Evolutionary conservation across 2,113 vertebrate genomes (phyloP), one percentile per base, ranked within the genome.

Genomic region (Eulacestoma nigropectus): DNA sequence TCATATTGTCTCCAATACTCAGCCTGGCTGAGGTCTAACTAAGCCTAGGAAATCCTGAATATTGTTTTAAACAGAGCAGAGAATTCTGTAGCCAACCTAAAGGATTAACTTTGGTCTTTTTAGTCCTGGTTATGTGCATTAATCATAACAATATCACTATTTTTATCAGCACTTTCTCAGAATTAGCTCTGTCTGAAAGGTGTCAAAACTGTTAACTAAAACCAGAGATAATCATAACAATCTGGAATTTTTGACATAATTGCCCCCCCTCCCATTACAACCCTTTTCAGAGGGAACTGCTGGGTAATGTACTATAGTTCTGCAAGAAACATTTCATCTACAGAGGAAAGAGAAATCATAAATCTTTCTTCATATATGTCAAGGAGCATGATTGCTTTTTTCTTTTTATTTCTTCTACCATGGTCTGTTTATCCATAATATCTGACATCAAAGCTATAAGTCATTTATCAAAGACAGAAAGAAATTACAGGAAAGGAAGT

Each of bases 401-500:
- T 72, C 53, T 79, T 80, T 70, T 79, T 83, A 30, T 72, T 90
- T 91, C 47, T 84, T 81, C 59, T 92, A 10, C 50, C 13, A 23
- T 56, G 21, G 11, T 63, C 32, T 70, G 6, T 84, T 16, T 89
- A 84, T 52, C 69, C 8, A 13, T 84, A 80, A 64, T 89, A 82
- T 75, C 55, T 95, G 84, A 76, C 80, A 89, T 17, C 69, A 53
- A 82, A 94, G 56, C 41, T 84, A 2, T 49, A 82, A 84, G 62
- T 60, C n/a, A 76, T 96, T 93, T 89, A 87, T 93, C 74, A 94
- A 84, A 89, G 76, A 74, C 56, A 82, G 69, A 84, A 25, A 70
- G 29, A 89, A 91, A 91, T 79, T 78, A 53, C 25, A 87, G 52
- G 33, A 64, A 78, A 92, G 39, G n/a, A 95, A 56, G 52, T 4